phyloP scores from a whole-genome alignment of 2,888 invertebrate species.

The Escarpia spicata region DNA sequence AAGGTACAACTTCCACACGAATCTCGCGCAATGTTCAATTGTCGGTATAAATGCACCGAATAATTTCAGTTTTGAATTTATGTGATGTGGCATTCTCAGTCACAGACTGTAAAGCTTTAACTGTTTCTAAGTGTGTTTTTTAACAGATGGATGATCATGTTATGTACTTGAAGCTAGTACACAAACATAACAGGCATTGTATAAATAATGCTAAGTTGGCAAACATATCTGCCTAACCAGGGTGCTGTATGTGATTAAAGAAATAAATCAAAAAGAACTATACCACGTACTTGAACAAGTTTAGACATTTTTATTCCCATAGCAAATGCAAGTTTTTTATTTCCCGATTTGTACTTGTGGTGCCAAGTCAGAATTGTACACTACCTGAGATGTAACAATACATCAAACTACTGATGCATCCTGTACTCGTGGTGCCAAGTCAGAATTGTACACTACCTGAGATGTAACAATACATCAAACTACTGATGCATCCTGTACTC shows the following conservation, averaged over 20 bases:
- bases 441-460: too few relatives aligned
- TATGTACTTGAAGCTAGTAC: background rate
- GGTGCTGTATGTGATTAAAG: slow-evolving; percentile 2
- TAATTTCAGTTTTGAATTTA: background rate
- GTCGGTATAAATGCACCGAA: background rate
- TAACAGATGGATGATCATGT: background rate
- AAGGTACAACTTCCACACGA: background rate
- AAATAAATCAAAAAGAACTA: background rate
- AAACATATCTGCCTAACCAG: background rate
- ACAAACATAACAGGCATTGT: background rate
- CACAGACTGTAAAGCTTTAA: background rate
- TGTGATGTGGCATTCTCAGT: too few relatives aligned
- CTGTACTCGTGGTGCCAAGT: too few relatives aligned
- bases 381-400: too few relatives aligned
- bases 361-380: too few relatives aligned
- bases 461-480: too few relatives aligned
- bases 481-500: too few relatives aligned
- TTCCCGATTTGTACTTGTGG: background rate
- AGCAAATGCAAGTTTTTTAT: background rate
- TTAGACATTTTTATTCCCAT: background rate
- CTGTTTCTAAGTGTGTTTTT: background rate
- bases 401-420: too few relatives aligned
- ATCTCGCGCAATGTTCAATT: background rate
- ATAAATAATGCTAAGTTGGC: background rate
- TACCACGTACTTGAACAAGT: background rate